phyloP scores from a whole-genome alignment of 92 coral and sea anemone genomes.

The Umimayanthus chanpuru region DNA sequence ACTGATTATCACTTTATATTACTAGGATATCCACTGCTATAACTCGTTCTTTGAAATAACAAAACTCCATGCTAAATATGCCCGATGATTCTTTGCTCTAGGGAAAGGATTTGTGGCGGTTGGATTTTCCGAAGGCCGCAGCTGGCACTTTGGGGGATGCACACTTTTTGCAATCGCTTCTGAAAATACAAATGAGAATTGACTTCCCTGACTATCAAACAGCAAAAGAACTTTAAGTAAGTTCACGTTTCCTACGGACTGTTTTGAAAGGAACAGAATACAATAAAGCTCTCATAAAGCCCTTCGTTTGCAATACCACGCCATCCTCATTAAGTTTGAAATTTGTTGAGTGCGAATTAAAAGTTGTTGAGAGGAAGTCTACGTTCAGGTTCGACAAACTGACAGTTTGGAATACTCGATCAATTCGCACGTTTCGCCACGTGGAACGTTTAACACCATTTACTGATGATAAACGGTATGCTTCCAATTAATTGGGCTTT shows the following conservation, averaged over 20 bases:
- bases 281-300: too few relatives aligned
- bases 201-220: background rate
- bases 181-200: too few relatives aligned
- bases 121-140: background rate
- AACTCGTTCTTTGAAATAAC: too few relatives aligned
- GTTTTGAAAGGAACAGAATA: background rate
- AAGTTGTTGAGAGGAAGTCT: background rate
- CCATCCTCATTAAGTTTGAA: background rate
- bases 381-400: background rate
- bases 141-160: background rate
- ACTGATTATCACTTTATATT: too few relatives aligned
- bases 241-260: background rate
- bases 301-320: background rate
- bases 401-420: background rate
- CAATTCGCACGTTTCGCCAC: background rate
- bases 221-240: background rate
- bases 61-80: background rate
- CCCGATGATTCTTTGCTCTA: background rate
- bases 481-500: background rate
- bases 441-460: conserved; percentile 6
- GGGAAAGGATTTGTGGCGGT: background rate
- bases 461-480: background rate
- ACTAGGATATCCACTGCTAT: too few relatives aligned
- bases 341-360: background rate
- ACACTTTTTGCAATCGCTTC: background rate